Base-by-base conservation (phyloP, 2,888 invertebrate species). In the Conchocele bisecta region DNA sequence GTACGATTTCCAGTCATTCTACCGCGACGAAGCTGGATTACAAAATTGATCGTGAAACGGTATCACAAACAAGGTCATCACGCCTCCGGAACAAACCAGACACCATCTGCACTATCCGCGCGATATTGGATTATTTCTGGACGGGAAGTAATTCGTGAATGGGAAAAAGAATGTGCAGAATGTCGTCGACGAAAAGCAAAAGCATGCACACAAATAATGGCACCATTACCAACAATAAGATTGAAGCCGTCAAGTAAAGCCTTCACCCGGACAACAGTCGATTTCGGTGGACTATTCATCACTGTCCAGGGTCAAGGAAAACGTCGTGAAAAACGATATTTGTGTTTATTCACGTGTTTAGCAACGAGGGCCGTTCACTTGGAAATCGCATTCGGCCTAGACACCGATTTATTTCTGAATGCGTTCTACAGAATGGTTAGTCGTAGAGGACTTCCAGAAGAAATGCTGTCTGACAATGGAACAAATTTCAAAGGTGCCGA, bases 261-360 rank as follows among this genome's bases (percentile, higher is more conserved):
- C 13, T 73, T 70, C 26, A 26, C 39, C 0, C 28, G 64, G 13
- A 46, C 33, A 7, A 57, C 71, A 15, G 68, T 71, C 1, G 71
- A 78, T 31, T 74, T 35, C 58, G 68, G 42, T 1, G 74, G 72
- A 39, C 65, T 68, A 6, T 71, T 71, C 13, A 54, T 51, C 1
- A 72, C 71, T 1, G 50, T 50, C 6, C 72, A 78, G 61, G 75
- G 73, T 4, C 20, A 63, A 11, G 73, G 75, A 11, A 75, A 67
- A 46, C 11, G 51, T 7, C n/a, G 69, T 31, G 22, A 37, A 17
- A 79, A 75, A 42, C 33, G 79, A 13, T 79, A 72, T 42, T 22
- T 75, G 24, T 72, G 70, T 41, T 20, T 81, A 4, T 81, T 81
- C 26, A 79, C 79, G 6, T 81, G 78, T 54, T n/a, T 75, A 4